Evolutionary conservation across 2,797 vertebrate species (phyloP).

Genomic region (Bradypus variegatus): DNA sequence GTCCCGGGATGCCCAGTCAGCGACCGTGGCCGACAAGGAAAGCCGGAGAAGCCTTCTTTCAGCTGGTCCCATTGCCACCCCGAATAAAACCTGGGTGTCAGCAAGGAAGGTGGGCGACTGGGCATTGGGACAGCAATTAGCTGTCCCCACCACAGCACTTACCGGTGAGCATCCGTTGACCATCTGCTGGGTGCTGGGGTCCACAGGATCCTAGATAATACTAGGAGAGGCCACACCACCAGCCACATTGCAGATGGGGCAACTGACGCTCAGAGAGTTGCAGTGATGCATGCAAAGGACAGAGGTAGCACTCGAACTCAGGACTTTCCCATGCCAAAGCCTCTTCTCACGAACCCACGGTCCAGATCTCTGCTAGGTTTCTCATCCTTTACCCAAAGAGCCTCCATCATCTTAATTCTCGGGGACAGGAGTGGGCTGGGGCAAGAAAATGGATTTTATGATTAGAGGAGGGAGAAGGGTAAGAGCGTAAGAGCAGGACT

Average conservation of each 20-base stretch:
- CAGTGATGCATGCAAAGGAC: not conserved
- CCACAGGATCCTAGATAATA: accelerated
- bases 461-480: not conserved
- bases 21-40: not conserved
- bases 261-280: not conserved
- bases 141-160: not conserved
- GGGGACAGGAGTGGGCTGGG: accelerated
- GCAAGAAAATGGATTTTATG: not conserved
- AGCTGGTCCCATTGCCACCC: accelerated
- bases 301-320: not conserved
- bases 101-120: too few species aligned
- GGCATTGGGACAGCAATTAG: not conserved
- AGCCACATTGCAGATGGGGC: accelerated
- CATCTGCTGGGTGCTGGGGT: accelerated
- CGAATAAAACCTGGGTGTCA: not conserved
- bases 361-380: not conserved
- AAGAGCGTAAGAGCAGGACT: not conserved
- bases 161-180: accelerated
- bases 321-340: not conserved
- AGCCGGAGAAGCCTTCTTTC: not conserved
- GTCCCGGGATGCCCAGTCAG: accelerated
- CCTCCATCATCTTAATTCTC: not conserved
- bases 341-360: not conserved
- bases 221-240: accelerated
- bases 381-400: not conserved